Base-by-base conservation (phyloP, 2,797 vertebrate species). In the Cyprinella venusta region DNA sequence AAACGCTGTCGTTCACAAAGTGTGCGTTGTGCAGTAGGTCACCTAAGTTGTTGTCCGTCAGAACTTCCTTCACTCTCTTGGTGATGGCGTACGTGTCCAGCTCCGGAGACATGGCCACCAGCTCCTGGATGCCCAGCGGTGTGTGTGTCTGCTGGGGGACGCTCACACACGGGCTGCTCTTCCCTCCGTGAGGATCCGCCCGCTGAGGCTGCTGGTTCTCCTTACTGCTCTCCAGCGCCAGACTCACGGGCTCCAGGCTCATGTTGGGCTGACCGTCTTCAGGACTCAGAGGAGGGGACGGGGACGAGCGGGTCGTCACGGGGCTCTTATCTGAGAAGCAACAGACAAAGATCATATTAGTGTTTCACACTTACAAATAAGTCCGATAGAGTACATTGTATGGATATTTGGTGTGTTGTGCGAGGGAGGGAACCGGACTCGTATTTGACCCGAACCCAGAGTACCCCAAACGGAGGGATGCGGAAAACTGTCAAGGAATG, bases 1-100 rank as follows among this genome's bases (percentile, higher is more conserved):
- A 67, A 21, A 67, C 21, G 8, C 63, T 64, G 63, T 8, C 3
- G 4, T 19, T 21, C 18, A 21, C 26, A 15, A 2, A 10, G 15
- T 18, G 15, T 72, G 3, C 21, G 12, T n/a, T 8, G 15, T 74
- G 21, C 15, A 15, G 45, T 65, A 5, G 10, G 8, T 80, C 93
- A 99, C 98, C 98, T 83, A 99, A 93, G 91, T 99, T 99, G 93
- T 99, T 99, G 94, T 99, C 98, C 0, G 97, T 99, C 86, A 99
- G 95, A 89, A 99, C 98, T 89, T 99, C 98, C 90, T 99, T 99
- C 89, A 99, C 97, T 88, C 96, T 97, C 93, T 99, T 99, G 89
- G 98, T 99, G 92, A 99, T 98, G 92, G 93, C 92, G 59, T 98
- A 99, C 0, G 98, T 99, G 93, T 99, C 98, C 80, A 99, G 93